A percentile compares a stretch with the other conserved stretches of the same genome.
phyloP scores from a whole-genome alignment of 2,113 vertebrate genomes.

The Ictidomys tridecemlineatus region DNA sequence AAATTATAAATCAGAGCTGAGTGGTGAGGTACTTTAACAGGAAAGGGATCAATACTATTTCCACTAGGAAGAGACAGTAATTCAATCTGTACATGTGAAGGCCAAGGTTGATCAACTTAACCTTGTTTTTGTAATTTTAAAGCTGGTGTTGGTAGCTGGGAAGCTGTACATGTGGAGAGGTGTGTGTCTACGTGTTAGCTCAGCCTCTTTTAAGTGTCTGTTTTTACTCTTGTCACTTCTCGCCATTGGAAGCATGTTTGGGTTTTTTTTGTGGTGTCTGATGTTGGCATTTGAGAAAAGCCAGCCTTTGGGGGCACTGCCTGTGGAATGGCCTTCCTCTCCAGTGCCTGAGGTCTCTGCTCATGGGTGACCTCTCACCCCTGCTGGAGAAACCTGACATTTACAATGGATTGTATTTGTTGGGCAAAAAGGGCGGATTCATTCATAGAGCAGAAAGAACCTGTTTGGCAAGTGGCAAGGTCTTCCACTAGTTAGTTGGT shows the following conservation, averaged over 20 bases:
- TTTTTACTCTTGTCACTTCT: conserved; percentile 86
- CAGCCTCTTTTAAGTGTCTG: conserved; percentile 86
- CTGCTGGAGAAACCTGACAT: conserved; percentile 92
- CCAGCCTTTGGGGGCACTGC: conserved; percentile 74
- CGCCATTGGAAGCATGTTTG: conserved; percentile 78
- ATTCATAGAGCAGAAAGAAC: conserved; percentile 87
- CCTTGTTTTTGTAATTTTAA: conserved; percentile 90
- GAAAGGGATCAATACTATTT: conserved; percentile 81
- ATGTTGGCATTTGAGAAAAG: conserved; percentile 85
- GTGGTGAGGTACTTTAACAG: conserved; percentile 71
- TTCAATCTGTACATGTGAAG: conserved; percentile 84
- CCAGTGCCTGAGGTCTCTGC: conserved; percentile 82
- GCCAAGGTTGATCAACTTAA: conserved; percentile 94
- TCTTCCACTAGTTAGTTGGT: conserved; percentile 84
- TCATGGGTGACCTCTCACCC: conserved; percentile 87
- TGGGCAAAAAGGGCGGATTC: conserved; percentile 85
- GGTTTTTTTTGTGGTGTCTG: conserved; percentile 76
- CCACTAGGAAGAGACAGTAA: conserved; percentile 85
- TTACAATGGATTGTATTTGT: conserved; percentile 99
- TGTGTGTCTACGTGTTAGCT: conserved; percentile 47
- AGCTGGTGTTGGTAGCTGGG: conserved; percentile 85
- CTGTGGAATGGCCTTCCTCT: conserved; percentile 84
- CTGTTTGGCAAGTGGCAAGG: conserved; percentile 79
- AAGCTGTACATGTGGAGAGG: conserved; percentile 80
- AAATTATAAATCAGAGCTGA: conserved; percentile 88